Evolutionary conservation across 2,113 vertebrate species (phyloP).

Genomic region (Stegastes partitus): DNA sequence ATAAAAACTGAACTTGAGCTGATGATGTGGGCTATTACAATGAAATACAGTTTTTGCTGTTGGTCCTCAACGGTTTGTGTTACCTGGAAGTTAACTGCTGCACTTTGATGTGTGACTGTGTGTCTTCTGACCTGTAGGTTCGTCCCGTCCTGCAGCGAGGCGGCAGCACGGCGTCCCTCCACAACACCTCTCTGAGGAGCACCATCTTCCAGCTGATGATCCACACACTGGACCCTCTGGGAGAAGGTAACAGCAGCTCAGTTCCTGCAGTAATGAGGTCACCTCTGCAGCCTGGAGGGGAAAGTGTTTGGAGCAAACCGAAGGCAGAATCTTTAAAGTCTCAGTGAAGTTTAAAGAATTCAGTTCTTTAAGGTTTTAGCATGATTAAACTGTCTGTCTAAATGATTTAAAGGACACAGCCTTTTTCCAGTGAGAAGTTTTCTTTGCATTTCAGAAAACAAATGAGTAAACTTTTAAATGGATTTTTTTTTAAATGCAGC

Average conservation of each 20-base stretch:
- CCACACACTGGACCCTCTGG: conserved; percentile 91
- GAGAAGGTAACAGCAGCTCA: conserved; percentile 84
- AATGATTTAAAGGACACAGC: not conserved
- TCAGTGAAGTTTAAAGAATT: too few species aligned
- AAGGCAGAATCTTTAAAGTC: too few species aligned
- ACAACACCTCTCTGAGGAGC: conserved; percentile 89
- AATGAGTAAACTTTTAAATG: too few species aligned
- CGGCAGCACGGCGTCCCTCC: conserved; percentile 89
- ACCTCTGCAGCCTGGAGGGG: too few species aligned
- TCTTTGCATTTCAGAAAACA: too few species aligned
- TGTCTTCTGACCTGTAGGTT: conserved; percentile 72
- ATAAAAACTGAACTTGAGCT: too few species aligned
- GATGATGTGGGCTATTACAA: too few species aligned
- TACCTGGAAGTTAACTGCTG: not conserved
- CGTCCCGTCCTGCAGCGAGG: conserved; percentile 86
- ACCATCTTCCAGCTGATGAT: conserved; percentile 94
- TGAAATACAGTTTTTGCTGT: too few species aligned
- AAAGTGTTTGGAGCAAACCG: too few species aligned
- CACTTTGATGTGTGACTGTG: not conserved
- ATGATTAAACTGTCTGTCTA: not conserved
- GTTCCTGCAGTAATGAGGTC: not conserved
- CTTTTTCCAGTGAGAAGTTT: too few species aligned
- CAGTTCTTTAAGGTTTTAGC: too few species aligned
- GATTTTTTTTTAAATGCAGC: too few species aligned
- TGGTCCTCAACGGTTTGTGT: not conserved